A percentile compares a stretch with the other conserved stretches of the same genome.
These are phyloP conservation scores for Xylophagus ater DNA, from an alignment of 2,888 invertebrate genomes.

Conservation along the genomic window DNA sequence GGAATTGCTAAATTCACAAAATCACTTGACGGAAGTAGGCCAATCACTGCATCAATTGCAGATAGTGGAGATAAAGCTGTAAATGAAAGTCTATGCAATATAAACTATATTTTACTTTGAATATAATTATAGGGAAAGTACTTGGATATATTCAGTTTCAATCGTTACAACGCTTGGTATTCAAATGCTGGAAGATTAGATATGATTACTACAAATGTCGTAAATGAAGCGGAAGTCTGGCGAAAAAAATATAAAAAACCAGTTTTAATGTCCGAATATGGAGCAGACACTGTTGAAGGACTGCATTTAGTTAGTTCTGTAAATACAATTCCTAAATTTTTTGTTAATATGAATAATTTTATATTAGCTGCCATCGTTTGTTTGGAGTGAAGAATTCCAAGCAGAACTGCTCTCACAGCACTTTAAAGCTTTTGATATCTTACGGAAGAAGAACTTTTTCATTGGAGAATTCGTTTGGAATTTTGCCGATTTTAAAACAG, in stretches of 20 bases:
- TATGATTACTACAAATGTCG: conserved; percentile 58
- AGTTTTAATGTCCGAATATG: conserved; percentile 89
- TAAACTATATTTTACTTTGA: neutral
- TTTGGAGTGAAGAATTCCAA: conserved; percentile 97
- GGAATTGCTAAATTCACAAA: conserved; percentile 67
- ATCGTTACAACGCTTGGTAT: conserved; percentile 98
- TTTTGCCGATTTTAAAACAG: conserved; percentile 96
- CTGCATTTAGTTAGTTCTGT: conserved; percentile 63
- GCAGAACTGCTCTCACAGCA: conserved; percentile 69
- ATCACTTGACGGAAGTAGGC: conserved; percentile 65
- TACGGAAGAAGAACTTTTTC: conserved; percentile 64
- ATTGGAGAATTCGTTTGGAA: conserved; percentile 98
- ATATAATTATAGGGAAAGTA: conserved; percentile 48
- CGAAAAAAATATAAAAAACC: conserved; percentile 72
- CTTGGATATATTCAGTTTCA: conserved; percentile 86
- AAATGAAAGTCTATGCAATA: conserved; percentile 22
- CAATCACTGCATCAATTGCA: conserved; percentile 73
- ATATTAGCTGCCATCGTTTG: conserved; percentile 61
- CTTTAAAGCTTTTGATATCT: conserved; percentile 82
- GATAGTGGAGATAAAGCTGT: conserved; percentile 55
- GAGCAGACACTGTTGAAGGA: conserved; percentile 87
- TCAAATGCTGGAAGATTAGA: conserved; percentile 67
- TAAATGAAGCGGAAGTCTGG: conserved; percentile 71
- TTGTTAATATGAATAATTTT: too few relatives aligned
- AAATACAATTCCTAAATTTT: too few relatives aligned